These are phyloP conservation scores for Poeciliopsis turneri DNA, from an alignment of 2,797 vertebrate species.

Conservation along the genomic window DNA sequence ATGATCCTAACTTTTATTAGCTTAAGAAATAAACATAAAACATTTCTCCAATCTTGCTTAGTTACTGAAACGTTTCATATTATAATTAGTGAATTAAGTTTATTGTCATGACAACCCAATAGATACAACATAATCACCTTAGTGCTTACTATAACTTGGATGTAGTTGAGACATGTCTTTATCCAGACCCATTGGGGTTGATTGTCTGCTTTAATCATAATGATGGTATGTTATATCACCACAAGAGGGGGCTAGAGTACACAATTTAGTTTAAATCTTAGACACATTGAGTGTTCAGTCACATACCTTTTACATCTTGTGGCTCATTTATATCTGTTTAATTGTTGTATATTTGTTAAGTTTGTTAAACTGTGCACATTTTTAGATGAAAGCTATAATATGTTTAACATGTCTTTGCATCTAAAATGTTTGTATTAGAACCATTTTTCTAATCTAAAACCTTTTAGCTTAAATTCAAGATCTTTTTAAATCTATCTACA, in stretches of 20 bases:
- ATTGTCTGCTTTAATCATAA: neutral
- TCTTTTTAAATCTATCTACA: neutral
- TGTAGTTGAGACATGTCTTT: neutral
- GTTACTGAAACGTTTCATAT: constrained; percentile 15
- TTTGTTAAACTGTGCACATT: neutral
- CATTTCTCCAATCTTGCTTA: constrained; percentile 34
- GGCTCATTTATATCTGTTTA: neutral
- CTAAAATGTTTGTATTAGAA: neutral
- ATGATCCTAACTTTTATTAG: constrained; percentile 28
- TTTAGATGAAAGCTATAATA: neutral
- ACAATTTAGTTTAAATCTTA: constrained; percentile 12
- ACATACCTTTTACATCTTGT: neutral
- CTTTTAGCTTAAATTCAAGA: neutral
- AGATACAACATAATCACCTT: constrained; percentile 19
- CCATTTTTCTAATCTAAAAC: neutral
- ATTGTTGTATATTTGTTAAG: neutral
- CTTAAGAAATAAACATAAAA: constrained; percentile 14
- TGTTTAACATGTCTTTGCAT: neutral
- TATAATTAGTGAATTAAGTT: constrained; percentile 6
- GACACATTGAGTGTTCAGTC: neutral
- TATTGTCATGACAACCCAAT: constrained; percentile 19
- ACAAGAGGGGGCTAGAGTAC: constrained; percentile 64
- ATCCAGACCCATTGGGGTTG: neutral
- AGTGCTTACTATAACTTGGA: neutral
- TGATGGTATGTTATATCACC: constrained; percentile 12